Evolutionary conservation across 1,140 invertebrate genomes (phyloP), one percentile per base, ranked within the genome.

Genomic region (Hestina assimilis): DNA sequence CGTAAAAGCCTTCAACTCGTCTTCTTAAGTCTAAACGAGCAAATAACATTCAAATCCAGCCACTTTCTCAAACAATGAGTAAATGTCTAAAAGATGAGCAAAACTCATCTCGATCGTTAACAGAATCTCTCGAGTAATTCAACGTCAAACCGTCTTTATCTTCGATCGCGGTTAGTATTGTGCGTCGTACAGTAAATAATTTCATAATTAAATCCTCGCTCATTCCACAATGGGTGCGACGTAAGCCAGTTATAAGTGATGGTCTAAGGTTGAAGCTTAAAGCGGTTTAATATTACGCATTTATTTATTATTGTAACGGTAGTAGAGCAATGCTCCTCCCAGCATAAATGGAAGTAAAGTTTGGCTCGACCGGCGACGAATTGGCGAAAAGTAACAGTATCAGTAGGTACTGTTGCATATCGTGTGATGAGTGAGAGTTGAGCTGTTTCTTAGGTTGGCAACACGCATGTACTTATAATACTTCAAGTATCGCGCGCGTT

Each of bases 191-290:
- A 52, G 59, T 70, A 67, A 73, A 76, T 76, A 69, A 73, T 76
- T 67, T 71, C 55, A 71, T 73, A 67, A 76, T 73, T 73, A 76
- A 69, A 71, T 69, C 66, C 48, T 69, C 41, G 57, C 31, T 67
- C 52, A 66, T 26, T 64, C 35, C 38, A 64, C 58, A 73, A 64
- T 68, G 45, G 57, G 53, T 40, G 50, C 50, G 62, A 55, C 51
- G 52, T 38, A 24, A 56, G 40, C 43, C 33, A 31, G 38, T 48
- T 47, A 15, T 20, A 31, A 15, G 43, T 3, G 38, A 14, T 47
- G 47, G 47, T n/a, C 12, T 38, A 26, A 59, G 50, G 8, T 12
- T 41, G 28, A 26, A 19, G 17, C 43, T 26, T 31, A 28, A 0
- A 45, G 52, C 50, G 50, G 6, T 21, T 33, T 35, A 17, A 7